phyloP scores from a whole-genome alignment of 2,888 invertebrate species.

The Acanthosepion esculentum region DNA sequence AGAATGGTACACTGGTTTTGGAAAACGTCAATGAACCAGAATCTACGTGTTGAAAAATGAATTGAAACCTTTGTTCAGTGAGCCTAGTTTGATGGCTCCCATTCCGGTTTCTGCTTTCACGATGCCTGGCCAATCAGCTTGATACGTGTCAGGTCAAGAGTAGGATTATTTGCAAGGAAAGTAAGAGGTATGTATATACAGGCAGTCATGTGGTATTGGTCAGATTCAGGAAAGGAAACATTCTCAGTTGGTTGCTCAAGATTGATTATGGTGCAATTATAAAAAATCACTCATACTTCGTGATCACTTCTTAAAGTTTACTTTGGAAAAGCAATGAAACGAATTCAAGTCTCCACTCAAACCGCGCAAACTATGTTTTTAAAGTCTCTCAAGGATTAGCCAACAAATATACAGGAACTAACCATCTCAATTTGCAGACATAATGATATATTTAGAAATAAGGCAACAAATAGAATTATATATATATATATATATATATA shows the following conservation, averaged over 20 bases:
- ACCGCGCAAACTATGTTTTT: neutral
- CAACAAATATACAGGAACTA: no score
- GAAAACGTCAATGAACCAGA: neutral
- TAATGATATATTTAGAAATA: no score
- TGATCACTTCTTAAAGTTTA: neutral
- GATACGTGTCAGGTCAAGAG: neutral
- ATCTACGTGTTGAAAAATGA: neutral
- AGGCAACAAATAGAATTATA: no score
- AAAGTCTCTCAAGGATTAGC: neutral
- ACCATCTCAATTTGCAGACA: no score
- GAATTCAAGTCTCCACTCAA: neutral
- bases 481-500: no score
- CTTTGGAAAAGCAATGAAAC: neutral
- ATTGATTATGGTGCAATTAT: neutral
- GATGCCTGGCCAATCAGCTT: neutral
- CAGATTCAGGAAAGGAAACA: neutral
- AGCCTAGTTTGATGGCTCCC: neutral
- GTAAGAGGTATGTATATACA: neutral
- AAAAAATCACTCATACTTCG: neutral
- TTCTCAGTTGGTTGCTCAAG: neutral
- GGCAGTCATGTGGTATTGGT: no score
- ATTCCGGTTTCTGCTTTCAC: neutral
- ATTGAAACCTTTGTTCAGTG: neutral
- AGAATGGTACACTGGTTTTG: neutral
- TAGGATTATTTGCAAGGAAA: neutral